Conservation (phyloP, 2,113 vertebrate genomes). For the Caloenas nicobarica region DNA sequence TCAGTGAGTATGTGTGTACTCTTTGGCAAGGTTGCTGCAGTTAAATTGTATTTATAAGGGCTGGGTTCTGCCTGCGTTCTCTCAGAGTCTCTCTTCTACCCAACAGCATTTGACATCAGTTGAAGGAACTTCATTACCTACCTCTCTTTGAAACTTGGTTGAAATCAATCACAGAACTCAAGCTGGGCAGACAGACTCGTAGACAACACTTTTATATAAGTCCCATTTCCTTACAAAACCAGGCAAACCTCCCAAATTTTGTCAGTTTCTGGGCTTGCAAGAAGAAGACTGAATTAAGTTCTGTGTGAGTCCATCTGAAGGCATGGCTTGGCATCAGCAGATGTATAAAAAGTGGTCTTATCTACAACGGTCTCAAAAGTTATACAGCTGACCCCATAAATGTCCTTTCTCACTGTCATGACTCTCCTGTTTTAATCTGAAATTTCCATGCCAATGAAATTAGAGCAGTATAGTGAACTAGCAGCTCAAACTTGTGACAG, state of each 20-base stretch:
- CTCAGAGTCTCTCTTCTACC: not conserved
- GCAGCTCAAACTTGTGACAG: not conserved
- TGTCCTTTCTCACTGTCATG: not conserved
- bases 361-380: not conserved
- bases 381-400: not conserved
- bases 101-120: not conserved
- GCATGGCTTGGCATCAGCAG: not conserved
- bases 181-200: not conserved
- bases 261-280: not conserved
- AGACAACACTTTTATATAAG: not conserved
- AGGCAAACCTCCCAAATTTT: not conserved
- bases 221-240: not conserved
- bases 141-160: not conserved
- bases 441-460: not conserved
- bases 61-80: not conserved
- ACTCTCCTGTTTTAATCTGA: not conserved
- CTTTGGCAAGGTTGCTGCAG: not conserved
- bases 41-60: not conserved
- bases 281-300: not conserved
- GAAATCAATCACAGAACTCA: not conserved
- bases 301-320: not conserved
- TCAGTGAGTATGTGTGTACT: not conserved
- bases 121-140: not conserved
- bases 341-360: not conserved
- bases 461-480: not conserved